Evolutionary conservation across 2,888 invertebrate species (phyloP), one percentile per base, ranked within the genome.

Genomic region (Teleiodes luculella): DNA sequence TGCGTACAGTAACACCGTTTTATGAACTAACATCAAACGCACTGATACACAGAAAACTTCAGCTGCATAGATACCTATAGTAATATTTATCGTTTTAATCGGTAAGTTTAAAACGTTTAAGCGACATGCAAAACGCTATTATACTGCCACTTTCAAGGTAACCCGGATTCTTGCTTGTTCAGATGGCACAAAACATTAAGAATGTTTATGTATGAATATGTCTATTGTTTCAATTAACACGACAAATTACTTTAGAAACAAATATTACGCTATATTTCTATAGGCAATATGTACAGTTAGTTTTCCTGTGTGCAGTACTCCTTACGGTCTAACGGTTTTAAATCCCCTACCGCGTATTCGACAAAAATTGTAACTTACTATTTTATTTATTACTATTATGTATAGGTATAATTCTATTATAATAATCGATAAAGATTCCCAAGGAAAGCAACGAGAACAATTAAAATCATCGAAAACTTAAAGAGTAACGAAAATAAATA

Each of bases 401-500:
- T 43, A 43, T 33, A 33, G n/a, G 10, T 11, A 33, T 43, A 83
- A 74, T 67, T 74, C 78, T 83, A 84, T 53, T 18, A 37, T 47
- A 75, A 77, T 47, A 78, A 78, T 84, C 72, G 78, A 86, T 88
- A 87, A 86, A 88, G 71, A 86, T 84, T 84, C 82, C 83, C 84
- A 87, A 83, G 81, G 79, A 87, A 87, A 87, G 74, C 83, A 89
- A 89, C 88, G 77, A 83, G 87, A 88, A 87, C 86, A 86, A 82
- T 87, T 80, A 87, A 86, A 86, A 86, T 85, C 80, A 82, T 86
- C 70, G 80, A 80, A 87, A 87, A 87, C 87, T 87, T 88, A 86
- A 86, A 88, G 76, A 83, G 80, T 83, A 88, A 88, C 88, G 78
- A 87, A 49, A 88, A 88, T 87, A 88, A 88, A 88, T 88, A 88